Conservation (phyloP, 2,797 vertebrate genomes). For the Myoxocephalus aenaeus region DNA sequence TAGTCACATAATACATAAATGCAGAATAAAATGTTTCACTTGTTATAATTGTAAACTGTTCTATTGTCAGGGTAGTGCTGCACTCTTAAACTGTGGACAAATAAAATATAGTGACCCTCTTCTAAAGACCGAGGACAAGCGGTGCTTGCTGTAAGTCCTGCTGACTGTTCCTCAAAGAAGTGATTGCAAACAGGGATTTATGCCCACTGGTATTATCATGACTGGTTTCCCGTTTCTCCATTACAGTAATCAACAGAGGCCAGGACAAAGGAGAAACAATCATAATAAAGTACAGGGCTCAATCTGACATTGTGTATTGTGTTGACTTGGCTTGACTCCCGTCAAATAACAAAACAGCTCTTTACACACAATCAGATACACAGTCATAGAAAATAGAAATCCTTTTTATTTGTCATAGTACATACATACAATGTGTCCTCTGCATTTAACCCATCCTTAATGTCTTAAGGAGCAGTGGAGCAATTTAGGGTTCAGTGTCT, state of each 20-base stretch:
- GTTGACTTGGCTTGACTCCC: constrained; percentile 47
- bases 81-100: constrained; percentile 25
- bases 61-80: constrained; percentile 10
- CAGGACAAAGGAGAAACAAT: constrained; percentile 35
- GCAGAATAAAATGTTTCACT: constrained; percentile 29
- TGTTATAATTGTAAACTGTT: constrained; percentile 27
- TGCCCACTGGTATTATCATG: neutral
- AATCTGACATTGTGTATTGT: constrained; percentile 48
- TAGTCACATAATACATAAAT: constrained; percentile 4
- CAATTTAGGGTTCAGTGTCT: no score
- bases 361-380: constrained; percentile 33
- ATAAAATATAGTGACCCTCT: constrained; percentile 24
- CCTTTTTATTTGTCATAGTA: no score
- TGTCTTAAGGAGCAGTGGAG: no score
- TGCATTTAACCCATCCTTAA: no score
- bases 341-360: constrained; percentile 44
- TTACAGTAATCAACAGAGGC: constrained; percentile 30
- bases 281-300: constrained; percentile 30
- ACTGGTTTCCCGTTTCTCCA: constrained; percentile 27
- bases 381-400: no score
- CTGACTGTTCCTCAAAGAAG: constrained; percentile 8
- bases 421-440: no score
- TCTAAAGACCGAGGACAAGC: constrained; percentile 13
- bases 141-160: neutral
- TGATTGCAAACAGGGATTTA: constrained; percentile 7